Base-by-base conservation (phyloP, 2,888 invertebrate genomes). In the Sphinx pinastri region DNA sequence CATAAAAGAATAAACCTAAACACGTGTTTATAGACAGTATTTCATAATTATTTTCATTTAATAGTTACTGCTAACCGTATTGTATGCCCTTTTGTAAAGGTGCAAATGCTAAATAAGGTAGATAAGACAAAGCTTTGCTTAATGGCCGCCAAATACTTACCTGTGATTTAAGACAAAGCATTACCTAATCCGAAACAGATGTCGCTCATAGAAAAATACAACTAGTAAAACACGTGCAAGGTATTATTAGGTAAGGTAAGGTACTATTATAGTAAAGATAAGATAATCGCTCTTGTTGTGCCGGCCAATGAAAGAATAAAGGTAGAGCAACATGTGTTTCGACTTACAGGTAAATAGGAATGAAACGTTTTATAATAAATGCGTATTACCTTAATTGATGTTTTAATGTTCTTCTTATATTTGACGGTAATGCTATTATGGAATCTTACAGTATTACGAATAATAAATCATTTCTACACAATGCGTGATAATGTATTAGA, bases 171-270 rank as follows among this genome's bases (percentile, higher is more conserved):
- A 16, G 47, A 63, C 55, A 55, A 55, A 19, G 47, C 59, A 69
- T 58, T 58, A 71, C 25, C 68, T 60, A 70, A 75, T 75, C 76
- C 75, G 11, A 71, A 75, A 74, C 74, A 75, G 73, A 74, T 73
- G 75, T 71, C 70, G 45, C 16, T 70, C 45, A 25, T 66, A 55
- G 45, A 55, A 60, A 25, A 70, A 63, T 70, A 66, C 57, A 67
- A 67, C 31, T 71, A 57, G 68, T 71, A 69, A 70, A 72, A 57
- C 31, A 72, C 71, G 71, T 71, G 71, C 68, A 68, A 31, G 19
- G 63, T 54, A 57, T 67, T 52, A 60, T 31, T n/a, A n/a, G n/a
- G n/a, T n/a, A n/a, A n/a, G n/a, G n/a, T n/a, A n/a, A n/a, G n/a
- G n/a, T n/a, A 6, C 49, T 13, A 19, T 49, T 63, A 16, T 49